phyloP scores from a whole-genome alignment of 2,888 invertebrate species.

The Emmelina monodactyla region DNA sequence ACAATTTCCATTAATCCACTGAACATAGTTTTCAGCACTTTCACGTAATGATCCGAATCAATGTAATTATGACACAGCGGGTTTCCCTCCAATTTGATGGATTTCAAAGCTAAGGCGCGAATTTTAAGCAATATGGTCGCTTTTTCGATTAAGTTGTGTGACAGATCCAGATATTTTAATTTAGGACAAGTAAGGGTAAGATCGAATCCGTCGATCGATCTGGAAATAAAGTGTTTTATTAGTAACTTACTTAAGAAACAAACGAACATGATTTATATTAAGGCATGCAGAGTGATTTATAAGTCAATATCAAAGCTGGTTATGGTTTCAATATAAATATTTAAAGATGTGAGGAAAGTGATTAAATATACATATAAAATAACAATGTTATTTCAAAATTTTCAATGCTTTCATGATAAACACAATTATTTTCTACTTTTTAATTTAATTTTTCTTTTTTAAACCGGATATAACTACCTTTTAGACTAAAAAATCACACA shows the following conservation, averaged over 20 bases:
- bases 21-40: slow-evolving; percentile 57
- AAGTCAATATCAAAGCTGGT: background rate
- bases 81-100: slow-evolving; percentile 73
- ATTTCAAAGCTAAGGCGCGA: slow-evolving; percentile 43
- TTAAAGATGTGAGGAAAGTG: background rate
- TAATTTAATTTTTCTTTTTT: too few species aligned
- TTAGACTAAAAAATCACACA: too few species aligned
- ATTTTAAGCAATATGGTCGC: slow-evolving; percentile 25
- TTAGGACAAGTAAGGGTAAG: slow-evolving; percentile 24
- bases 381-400: too few species aligned
- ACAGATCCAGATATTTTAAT: slow-evolving; percentile 32
- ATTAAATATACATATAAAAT: too few species aligned
- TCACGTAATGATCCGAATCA: slow-evolving; percentile 67
- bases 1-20: slow-evolving; percentile 59
- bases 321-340: background rate
- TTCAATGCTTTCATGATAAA: too few species aligned
- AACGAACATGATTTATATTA: too few species aligned
- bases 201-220: slow-evolving; percentile 33
- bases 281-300: too few species aligned
- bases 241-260: too few species aligned
- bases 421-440: too few species aligned
- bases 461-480: too few species aligned
- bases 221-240: slow-evolving; percentile 25
- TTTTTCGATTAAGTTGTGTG: slow-evolving; percentile 32
- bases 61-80: slow-evolving; percentile 72